Evolutionary conservation across 2,797 vertebrate genomes (phyloP).

Genomic region (Mionectes olivaceus): DNA sequence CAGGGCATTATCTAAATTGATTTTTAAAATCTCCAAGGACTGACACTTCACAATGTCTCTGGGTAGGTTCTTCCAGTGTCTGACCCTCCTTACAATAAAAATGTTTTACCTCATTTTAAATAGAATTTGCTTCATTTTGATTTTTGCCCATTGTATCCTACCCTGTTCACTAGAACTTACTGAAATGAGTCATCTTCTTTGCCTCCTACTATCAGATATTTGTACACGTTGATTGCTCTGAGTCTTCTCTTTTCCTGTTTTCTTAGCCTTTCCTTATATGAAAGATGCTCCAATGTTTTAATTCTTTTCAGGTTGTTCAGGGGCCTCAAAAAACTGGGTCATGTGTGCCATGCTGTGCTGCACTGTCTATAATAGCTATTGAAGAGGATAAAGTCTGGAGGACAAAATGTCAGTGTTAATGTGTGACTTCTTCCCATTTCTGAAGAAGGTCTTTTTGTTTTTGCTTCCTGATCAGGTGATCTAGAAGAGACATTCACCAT

Average conservation of each 20-base stretch:
- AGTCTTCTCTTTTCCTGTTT: neutral
- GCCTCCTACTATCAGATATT: neutral
- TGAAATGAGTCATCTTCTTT: neutral
- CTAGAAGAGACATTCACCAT: neutral
- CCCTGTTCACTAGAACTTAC: neutral
- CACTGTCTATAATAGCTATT: neutral
- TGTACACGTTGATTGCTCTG: fast-evolving
- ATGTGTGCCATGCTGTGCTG: neutral
- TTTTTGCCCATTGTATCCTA: neutral
- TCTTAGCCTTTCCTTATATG: neutral
- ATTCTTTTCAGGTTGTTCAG: neutral
- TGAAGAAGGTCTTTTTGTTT: neutral
- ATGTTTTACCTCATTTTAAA: neutral
- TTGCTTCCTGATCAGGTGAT: neutral
- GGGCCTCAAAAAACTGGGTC: neutral
- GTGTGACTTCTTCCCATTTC: neutral
- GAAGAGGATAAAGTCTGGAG: neutral
- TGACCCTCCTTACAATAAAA: neutral
- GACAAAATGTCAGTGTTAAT: neutral
- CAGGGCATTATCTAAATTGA: neutral
- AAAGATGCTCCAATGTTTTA: neutral
- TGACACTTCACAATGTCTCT: neutral
- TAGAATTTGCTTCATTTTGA: neutral
- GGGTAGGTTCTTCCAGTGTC: neutral
- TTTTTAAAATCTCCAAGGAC: neutral